phyloP scores from a whole-genome alignment of 2,797 vertebrate genomes.

The Decapterus maruadsi region DNA sequence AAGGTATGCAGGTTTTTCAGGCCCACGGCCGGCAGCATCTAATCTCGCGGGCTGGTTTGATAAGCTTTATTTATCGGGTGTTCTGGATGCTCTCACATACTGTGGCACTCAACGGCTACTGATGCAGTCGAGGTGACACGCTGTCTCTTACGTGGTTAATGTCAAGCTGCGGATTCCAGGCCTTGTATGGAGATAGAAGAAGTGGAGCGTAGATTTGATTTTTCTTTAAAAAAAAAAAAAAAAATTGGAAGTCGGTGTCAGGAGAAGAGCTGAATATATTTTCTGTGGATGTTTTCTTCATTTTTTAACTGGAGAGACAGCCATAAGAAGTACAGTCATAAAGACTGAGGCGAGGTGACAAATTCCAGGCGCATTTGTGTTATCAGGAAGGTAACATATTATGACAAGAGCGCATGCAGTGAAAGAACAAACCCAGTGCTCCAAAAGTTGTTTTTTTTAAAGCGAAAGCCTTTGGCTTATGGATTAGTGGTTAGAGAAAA shows the following conservation, averaged over 20 bases:
- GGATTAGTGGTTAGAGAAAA: background rate
- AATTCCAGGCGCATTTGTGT: constrained; percentile 46
- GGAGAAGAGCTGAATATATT: background rate
- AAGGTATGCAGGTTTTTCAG: constrained; percentile 64
- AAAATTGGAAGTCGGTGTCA: background rate
- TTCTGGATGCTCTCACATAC: constrained; percentile 74
- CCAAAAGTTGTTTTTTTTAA: background rate
- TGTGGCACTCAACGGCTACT: constrained; percentile 44
- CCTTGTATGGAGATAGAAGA: constrained; percentile 70
- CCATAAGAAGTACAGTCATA: constrained; percentile 15
- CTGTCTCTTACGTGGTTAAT: constrained; percentile 34
- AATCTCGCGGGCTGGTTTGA: constrained; percentile 70
- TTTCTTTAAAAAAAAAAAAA: background rate
- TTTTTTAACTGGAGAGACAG: background rate
- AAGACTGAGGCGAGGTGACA: constrained; percentile 26
- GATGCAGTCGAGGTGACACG: constrained; percentile 47
- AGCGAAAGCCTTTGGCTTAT: constrained; percentile 1
- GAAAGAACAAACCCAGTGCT: constrained; percentile 15
- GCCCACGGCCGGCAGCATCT: constrained; percentile 40
- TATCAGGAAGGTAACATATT: constrained; percentile 29
- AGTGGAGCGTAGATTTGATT: background rate
- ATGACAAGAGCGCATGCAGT: constrained; percentile 20
- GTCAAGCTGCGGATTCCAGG: constrained; percentile 68
- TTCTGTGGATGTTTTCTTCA: background rate
- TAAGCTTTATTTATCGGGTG: constrained; percentile 80